These are phyloP conservation scores for Porites evermanni DNA, from an alignment of 92 coral and sea anemone species.

Conservation along the genomic window DNA sequence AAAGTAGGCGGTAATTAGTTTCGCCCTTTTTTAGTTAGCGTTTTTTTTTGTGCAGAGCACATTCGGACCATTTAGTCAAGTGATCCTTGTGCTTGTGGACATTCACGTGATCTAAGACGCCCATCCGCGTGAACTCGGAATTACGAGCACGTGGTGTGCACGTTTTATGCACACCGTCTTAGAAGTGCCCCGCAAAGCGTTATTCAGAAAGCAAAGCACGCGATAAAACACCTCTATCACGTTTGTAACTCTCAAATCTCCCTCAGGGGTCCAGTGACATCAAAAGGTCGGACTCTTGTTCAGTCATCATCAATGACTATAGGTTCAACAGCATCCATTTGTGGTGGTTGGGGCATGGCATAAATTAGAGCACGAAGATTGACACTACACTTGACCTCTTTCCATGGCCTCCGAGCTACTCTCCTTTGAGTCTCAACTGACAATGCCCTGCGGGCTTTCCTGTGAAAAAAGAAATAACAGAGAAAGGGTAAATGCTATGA, in stretches of 20 bases:
- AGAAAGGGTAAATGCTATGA: background rate
- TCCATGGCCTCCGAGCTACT: conserved; percentile 95
- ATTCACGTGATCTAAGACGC: background rate
- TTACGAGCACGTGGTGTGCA: background rate
- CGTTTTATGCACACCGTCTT: background rate
- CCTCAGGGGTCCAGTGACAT: background rate
- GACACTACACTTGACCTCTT: conserved; percentile 85
- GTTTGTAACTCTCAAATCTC: conserved; percentile 3
- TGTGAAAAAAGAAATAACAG: conserved; percentile 11
- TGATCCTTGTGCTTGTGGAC: background rate
- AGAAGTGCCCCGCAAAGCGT: background rate
- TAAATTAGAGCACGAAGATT: conserved; percentile 81
- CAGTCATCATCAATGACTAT: conserved; percentile 90
- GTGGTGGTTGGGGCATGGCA: conserved; percentile 48
- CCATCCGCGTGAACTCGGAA: background rate
- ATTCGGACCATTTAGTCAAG: background rate
- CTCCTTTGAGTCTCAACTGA: conserved; percentile 66
- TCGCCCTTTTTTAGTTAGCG: background rate
- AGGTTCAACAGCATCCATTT: conserved; percentile 66
- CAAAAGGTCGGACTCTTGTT: background rate
- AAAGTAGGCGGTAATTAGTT: background rate
- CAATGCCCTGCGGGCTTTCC: conserved; percentile 90
- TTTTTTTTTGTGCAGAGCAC: background rate
- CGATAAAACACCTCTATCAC: background rate
- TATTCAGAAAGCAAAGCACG: background rate